Base-by-base conservation (phyloP, 2,797 vertebrate species). In the Luscinia luscinia region DNA sequence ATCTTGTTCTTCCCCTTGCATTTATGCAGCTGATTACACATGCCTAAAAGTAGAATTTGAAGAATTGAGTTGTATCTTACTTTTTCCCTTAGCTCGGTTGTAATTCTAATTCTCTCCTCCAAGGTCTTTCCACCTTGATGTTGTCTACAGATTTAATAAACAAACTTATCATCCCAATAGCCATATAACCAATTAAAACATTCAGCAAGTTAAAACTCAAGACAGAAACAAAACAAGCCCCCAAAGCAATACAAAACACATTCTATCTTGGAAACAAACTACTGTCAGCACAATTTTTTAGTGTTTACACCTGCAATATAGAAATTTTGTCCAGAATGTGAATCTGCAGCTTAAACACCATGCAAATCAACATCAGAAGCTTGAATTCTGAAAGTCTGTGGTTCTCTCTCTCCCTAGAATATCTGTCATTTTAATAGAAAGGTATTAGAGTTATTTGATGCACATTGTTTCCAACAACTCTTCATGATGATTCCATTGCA, bases 121-220 rank as follows among this genome's bases (percentile, higher is more conserved):
- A 87, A 67, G 32, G 57, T 80, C 41, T 89, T 88, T 40, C 36
- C 34, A 81, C 43, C 54, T 75, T 4, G 3, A 75, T 62, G 62
- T 18, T 30, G 30, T 80, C 73, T 70, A 80, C 7, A 72, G 58
- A 74, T 88, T 85, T 87, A 86, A 90, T 81, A 94, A 87, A 86
- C 46, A 43, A 41, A 68, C n/a, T 90, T 93, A 69, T 82, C 34
- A 73, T 88, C 81, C 59, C 15, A 48, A 90, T 96, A 89, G 18
- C 62, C 48, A 55, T 15, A 28, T 43, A 86, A 72, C 0, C 0
- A 85, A 83, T 75, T 51, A 93, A 93, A 90, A 78, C 30, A 45
- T 64, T 49, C 80, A 88, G 66, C 54, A 84, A 91, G 36, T 23
- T 75, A 62, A 75, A 93, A 84, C 15, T 36, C 22, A 38, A 86